phyloP scores from a whole-genome alignment of 2,888 invertebrate species.

The Ceriagrion tenellum region DNA sequence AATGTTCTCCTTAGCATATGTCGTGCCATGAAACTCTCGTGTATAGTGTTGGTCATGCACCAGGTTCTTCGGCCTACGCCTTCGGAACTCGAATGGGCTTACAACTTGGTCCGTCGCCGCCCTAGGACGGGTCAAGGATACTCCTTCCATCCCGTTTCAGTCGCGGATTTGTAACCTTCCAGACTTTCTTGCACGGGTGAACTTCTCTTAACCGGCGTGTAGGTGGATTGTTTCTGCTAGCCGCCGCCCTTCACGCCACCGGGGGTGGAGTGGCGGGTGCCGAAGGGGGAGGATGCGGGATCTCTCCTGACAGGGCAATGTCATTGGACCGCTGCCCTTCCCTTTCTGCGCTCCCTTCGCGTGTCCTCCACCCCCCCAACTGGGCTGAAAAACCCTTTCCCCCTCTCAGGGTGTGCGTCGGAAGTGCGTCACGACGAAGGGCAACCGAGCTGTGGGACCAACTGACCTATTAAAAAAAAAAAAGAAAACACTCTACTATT shows the following conservation, averaged over 20 bases:
- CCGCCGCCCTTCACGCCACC: not conserved
- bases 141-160: not conserved
- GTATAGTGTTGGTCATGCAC: too few species aligned
- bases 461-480: not conserved
- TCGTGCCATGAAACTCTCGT: too few species aligned
- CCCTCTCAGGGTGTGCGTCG: not conserved
- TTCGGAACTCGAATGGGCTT: too few species aligned
- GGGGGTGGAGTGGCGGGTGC: not conserved
- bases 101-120: not conserved
- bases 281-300: not conserved
- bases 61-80: too few species aligned
- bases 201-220: not conserved
- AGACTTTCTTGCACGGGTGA: not conserved
- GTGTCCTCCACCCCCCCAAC: not conserved
- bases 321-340: not conserved
- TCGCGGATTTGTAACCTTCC: not conserved
- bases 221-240: not conserved
- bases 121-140: not conserved
- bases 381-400: not conserved
- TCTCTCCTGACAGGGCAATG: not conserved
- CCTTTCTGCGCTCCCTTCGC: not conserved
- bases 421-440: not conserved
- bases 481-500: not conserved
- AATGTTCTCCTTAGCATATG: too few species aligned
- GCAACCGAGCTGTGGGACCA: not conserved